Conservation (phyloP, 2,888 invertebrate genomes). For the Agrochola macilenta region DNA sequence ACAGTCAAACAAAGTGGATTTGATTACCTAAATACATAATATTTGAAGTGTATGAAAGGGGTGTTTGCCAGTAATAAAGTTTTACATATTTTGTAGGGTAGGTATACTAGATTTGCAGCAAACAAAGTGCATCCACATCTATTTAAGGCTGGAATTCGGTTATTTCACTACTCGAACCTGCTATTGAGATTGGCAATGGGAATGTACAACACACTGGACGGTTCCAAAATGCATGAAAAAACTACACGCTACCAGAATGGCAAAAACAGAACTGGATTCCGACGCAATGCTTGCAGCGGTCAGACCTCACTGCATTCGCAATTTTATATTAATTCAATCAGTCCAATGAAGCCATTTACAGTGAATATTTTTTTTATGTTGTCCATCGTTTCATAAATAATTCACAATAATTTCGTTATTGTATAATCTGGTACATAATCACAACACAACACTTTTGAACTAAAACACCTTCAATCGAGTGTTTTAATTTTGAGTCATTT, state of each 20-base stretch:
- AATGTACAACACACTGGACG: slow-evolving; percentile 24
- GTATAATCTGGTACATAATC: neutral
- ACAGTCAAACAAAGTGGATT: neutral
- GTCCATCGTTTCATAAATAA: slow-evolving; percentile 6
- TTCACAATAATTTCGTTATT: neutral
- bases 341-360: slow-evolving; percentile 36
- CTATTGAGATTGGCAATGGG: slow-evolving; percentile 21
- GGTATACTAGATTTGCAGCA: neutral
- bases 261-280: slow-evolving; percentile 20
- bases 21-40: neutral
- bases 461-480: neutral
- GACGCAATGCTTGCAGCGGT: slow-evolving; percentile 25
- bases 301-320: slow-evolving; percentile 27
- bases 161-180: slow-evolving; percentile 6
- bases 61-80: neutral
- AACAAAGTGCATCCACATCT: neutral
- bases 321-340: slow-evolving; percentile 30
- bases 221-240: slow-evolving; percentile 40
- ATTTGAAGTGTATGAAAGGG: slow-evolving; percentile 17
- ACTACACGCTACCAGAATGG: slow-evolving; percentile 13
- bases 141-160: slow-evolving; percentile 2
- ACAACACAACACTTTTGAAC: neutral
- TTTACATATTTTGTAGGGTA: neutral
- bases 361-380: neutral
- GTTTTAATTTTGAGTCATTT: slow-evolving; percentile 2